Conservation (phyloP, 2,113 vertebrate species). For the Hemiprocne comata region DNA sequence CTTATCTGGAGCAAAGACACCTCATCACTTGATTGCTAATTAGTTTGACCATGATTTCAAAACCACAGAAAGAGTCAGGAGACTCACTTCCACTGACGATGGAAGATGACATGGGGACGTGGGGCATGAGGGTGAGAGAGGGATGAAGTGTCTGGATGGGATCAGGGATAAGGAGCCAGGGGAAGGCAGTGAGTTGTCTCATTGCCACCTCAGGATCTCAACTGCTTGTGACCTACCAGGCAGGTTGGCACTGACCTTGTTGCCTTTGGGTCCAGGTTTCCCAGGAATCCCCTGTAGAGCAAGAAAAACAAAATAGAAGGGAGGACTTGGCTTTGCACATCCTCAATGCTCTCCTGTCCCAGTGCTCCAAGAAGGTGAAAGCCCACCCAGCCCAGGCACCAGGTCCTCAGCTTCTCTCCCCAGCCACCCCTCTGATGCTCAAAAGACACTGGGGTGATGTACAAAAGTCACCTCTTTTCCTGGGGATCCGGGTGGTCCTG, state of each 20-base stretch:
- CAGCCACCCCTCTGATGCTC: background rate
- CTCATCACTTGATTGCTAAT: background rate
- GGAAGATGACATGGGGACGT: background rate
- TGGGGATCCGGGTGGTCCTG: conserved; percentile 72
- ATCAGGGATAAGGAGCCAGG: background rate
- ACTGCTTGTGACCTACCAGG: background rate
- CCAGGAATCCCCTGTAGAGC: conserved; percentile 78
- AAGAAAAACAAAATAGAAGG: background rate
- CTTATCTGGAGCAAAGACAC: rapidly evolving
- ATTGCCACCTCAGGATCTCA: background rate
- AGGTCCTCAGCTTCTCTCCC: background rate
- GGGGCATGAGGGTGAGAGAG: background rate
- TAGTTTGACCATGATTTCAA: background rate
- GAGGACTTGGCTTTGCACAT: background rate
- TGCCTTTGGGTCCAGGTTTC: conserved; percentile 80
- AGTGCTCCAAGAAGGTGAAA: background rate
- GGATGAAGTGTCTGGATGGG: background rate
- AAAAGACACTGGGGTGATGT: background rate
- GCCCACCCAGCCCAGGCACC: background rate
- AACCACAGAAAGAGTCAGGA: background rate
- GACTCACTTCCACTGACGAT: background rate
- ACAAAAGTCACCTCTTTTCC: conserved; percentile 76
- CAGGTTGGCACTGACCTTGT: conserved; percentile 73
- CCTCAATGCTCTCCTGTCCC: background rate
- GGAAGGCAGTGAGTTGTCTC: background rate